phyloP scores from a whole-genome alignment of 2,113 vertebrate species.

The Anhinga rufa region DNA sequence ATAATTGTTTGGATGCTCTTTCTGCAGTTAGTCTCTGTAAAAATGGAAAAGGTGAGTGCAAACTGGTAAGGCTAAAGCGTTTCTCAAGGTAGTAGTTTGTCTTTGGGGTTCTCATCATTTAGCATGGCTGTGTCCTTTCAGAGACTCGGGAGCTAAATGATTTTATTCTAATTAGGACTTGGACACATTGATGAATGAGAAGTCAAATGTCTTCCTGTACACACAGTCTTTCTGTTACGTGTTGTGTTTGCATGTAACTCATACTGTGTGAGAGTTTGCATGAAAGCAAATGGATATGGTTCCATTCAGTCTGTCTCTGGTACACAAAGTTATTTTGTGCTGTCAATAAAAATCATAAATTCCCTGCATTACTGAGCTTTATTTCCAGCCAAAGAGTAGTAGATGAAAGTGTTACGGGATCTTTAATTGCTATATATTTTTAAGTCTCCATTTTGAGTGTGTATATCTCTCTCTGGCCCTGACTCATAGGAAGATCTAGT shows the following conservation, averaged over 20 bases:
- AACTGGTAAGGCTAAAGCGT: not conserved
- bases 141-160: not conserved
- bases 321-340: not conserved
- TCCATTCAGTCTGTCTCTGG: not conserved
- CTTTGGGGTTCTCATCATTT: not conserved
- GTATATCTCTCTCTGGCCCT: not conserved
- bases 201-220: not conserved
- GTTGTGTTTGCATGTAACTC: not conserved
- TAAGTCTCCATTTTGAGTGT: not conserved
- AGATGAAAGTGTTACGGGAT: not conserved
- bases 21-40: not conserved
- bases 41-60: not conserved
- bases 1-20: not conserved
- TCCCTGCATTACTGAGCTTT: not conserved
- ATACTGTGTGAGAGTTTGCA: not conserved
- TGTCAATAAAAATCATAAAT: not conserved
- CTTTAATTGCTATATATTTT: not conserved
- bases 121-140: not conserved
- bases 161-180: not conserved
- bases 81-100: not conserved
- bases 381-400: not conserved
- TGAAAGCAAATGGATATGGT: not conserved
- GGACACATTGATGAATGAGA: not conserved
- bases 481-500: not conserved
- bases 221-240: accelerated